Evolutionary conservation across 2,797 vertebrate species (phyloP), one percentile per base, ranked within the genome.

Genomic region (Eremophila alpestris): DNA sequence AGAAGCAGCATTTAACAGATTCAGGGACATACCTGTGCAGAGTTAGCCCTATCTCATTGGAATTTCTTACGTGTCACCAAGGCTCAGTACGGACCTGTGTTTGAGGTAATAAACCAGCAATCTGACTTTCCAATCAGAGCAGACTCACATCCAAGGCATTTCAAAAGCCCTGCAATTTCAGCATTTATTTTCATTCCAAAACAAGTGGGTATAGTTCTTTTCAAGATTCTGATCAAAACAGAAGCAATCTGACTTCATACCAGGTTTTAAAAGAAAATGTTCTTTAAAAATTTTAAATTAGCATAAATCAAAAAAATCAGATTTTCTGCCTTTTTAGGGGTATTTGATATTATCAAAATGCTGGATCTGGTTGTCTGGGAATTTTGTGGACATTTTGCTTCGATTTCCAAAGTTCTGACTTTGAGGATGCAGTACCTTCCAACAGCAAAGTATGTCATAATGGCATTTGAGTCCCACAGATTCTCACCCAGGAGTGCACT

Each of bases 51-150:
- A 45, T 70, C 4, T 67, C 76, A 59, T 12, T 1, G 7, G 78
- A 87, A 89, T 67, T 48, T 41, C 68, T 87, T 83, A 71, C 1
- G 1, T 68, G 59, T 9, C 60, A 24, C 32, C 0, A 8, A 80
- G 87, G 40, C 24, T 82, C 36, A 82, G 74, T 51, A 59, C 63
- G 76, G 74, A 67, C 32, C 40, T 63, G 36, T 55, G 43, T 43
- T 76, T 27, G 59, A 93, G 59, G 36, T 82, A 87, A 84, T 84
- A 91, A 84, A 69, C 17, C 63, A 82, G 36, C n/a, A 82, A 76
- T 63, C 52, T 56, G 56, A 46, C 48, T 85, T 83, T 85, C 41
- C 2, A 5, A 85, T 89, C 68, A 86, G 38, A 86, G 49, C 13
- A 63, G 49, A 71, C n/a, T 75, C 36, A 54, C 22, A 27, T 13